Conservation (phyloP, 2,113 vertebrate genomes). For the Himantopus leucocephalus region DNA sequence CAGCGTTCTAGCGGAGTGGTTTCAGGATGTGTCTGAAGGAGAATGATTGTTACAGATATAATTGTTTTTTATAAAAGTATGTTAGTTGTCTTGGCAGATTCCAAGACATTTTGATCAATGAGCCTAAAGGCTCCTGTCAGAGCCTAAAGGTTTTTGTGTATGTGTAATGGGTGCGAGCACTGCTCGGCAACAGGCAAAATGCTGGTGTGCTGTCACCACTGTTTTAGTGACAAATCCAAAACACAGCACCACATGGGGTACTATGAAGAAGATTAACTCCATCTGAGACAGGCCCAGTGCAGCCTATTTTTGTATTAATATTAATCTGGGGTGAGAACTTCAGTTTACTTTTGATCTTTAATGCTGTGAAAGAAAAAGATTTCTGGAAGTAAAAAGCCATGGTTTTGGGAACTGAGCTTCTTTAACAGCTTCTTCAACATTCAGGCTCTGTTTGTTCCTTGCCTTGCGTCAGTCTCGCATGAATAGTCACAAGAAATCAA, state of each 20-base stretch:
- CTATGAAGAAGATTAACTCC: background rate
- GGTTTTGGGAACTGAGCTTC: background rate
- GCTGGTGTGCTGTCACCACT: background rate
- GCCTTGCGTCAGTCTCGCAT: background rate
- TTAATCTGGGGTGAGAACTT: background rate
- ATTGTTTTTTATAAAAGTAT: background rate
- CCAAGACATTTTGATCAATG: background rate
- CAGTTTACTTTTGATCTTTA: background rate
- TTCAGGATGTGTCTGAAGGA: background rate
- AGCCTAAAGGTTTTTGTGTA: background rate
- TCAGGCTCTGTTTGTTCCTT: background rate
- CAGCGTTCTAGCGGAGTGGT: background rate
- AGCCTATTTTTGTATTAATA: background rate
- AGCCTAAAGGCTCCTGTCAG: background rate
- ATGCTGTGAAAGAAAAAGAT: background rate
- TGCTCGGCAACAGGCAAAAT: background rate
- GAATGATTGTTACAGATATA: background rate
- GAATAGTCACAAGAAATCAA: background rate
- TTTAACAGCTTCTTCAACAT: background rate
- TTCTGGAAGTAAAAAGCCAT: background rate
- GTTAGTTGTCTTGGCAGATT: background rate
- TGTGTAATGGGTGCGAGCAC: background rate
- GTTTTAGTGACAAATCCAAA: background rate
- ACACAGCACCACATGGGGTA: background rate
- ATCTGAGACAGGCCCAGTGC: background rate